Base-by-base conservation (phyloP, 2,797 vertebrate species). In the Catostomus latipinnis region DNA sequence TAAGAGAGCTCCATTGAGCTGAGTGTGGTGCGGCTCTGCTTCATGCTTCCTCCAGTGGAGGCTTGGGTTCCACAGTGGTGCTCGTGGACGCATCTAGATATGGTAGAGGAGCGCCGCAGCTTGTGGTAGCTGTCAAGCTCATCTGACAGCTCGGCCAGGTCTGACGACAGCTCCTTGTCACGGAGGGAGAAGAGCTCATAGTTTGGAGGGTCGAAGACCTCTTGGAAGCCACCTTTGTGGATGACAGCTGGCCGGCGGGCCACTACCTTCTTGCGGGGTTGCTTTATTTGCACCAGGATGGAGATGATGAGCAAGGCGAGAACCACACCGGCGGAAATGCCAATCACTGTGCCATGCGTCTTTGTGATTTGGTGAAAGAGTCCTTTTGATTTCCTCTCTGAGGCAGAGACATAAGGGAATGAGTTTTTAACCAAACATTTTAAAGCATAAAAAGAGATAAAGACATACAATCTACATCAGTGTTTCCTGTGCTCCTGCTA, bases 251-350 rank as follows among this genome's bases (percentile, higher is more conserved):
- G 95, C 77, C 96, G 96, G 53, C 98, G 96, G 69, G 95, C 95
- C 88, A 98, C 95, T 63, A 99, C 95, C 89, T 99, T 99, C 90
- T 99, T 99, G 76, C 98, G 96, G 4, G 98, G 98, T 86, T 99
- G 98, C 88, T 98, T 99, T 91, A 99, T 95, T 90, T 99, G 98
- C 52, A 99, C 97, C 84, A 98, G 90, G 86, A 99, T 95, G 78
- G 98, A 99, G 91, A 99, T 96, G 77, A 98, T 94, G 13, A 99
- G 96, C 78, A 99, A 95, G 78, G 99, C 96, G 86, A 99, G 90
- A 83, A 99, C 97, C 62, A 99, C 93, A 54, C 97, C 98, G 0
- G 97, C 96, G 0, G 97, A 98, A 80, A 98, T 90, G 6, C 98
- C 98, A 57, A 99, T 99, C 71, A 99, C 95, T 0, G 97, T 98